These are phyloP conservation scores for Paramacrobiotus metropolitanus DNA, from an alignment of 1,140 invertebrate genomes.

Conservation along the genomic window DNA sequence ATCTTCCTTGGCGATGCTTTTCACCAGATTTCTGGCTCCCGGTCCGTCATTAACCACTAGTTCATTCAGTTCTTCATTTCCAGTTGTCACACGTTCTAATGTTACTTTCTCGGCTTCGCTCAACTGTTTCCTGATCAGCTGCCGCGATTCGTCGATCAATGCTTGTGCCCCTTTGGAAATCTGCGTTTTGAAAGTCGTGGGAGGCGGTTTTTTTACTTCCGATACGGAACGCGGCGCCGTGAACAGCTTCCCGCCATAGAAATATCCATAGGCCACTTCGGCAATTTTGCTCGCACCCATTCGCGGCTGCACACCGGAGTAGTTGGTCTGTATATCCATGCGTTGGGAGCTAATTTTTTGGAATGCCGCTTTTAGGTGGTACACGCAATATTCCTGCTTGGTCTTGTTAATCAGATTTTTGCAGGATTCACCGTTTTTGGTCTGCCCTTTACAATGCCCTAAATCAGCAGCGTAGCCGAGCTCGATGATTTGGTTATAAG, in stretches of 20 bases:
- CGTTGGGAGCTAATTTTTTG: neutral
- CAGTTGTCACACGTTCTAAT: neutral
- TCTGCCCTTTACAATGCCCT: neutral
- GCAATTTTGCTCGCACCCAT: neutral
- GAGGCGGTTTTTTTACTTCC: neutral
- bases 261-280: neutral
- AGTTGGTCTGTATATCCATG: neutral
- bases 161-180: neutral
- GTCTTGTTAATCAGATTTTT: neutral
- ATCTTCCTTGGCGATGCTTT: neutral
- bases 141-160: neutral
- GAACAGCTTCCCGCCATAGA: neutral
- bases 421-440: neutral
- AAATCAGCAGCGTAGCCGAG: neutral
- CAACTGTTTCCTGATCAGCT: neutral
- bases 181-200: neutral
- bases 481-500: neutral
- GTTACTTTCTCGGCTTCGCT: neutral
- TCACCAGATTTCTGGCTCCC: neutral
- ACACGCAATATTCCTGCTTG: neutral
- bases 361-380: neutral
- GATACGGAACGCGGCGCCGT: neutral
- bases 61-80: neutral
- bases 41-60: neutral
- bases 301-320: conserved; percentile 1